Base-by-base conservation (phyloP, 2,113 vertebrate species). In the Sinosuthora webbiana region DNA sequence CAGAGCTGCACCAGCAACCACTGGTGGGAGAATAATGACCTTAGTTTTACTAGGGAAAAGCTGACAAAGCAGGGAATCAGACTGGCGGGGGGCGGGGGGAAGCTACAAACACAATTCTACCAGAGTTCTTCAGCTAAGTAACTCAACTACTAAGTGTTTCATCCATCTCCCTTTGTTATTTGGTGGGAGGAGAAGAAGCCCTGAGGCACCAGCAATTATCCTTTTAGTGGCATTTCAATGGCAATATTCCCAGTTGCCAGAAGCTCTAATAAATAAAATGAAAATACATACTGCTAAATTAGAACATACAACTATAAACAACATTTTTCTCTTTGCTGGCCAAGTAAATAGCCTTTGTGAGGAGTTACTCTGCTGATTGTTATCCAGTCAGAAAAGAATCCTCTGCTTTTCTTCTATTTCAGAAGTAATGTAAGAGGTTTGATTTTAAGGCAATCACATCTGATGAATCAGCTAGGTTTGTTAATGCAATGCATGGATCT, bases 251-350 rank as follows among this genome's bases (percentile, higher is more conserved):
- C 94, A 94, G 92, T 70, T 95, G 94, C 93, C 85, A 96, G 88
- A 96, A 96, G 85, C 73, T 63, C 90, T 90, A 96, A 96, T 93
- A 96, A 95, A 96, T 94, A 96, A 96, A 96, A 96, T 93, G 85
- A 96, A 96, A 96, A 96, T 91, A 94, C 87, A 90, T 95, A 90
- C 93, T 77, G 89, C 90, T 95, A 91, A 93, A 91, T 96, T 95
- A 94, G 93, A 96, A 83, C 84, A 80, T 68, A 68, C 35, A 92
- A 86, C 90, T 86, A 90, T 94, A 96, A 96, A 96, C 91, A 97
- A 81, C 85, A 92, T 95, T 96, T 90, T 95, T 94, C 89, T 96
- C 62, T 91, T 90, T 0, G 1, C 60, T 86, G 71, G 55, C 55
- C 87, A 94, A 93, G 68, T 81, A 91, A 89, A 94, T 79, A 94